These are phyloP conservation scores for Drosophila aldrichi DNA, from an alignment of 2,888 invertebrate genomes.

Conservation along the genomic window DNA sequence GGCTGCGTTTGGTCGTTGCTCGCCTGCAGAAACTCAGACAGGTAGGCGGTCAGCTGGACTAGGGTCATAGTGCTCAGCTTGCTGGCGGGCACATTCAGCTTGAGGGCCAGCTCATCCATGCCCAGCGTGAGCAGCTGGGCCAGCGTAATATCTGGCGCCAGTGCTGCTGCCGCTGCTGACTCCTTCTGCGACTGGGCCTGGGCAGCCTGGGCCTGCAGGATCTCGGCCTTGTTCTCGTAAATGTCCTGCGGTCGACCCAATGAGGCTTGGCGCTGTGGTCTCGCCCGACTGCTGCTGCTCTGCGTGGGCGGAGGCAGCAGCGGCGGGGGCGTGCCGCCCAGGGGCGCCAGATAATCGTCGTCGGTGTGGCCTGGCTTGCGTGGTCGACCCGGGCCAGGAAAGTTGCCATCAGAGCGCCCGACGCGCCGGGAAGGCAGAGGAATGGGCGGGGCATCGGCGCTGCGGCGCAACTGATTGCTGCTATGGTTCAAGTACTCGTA, in stretches of 20 bases:
- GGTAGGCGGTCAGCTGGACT: slow-evolving; percentile 93
- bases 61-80: slow-evolving; percentile 94
- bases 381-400: slow-evolving; percentile 86
- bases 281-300: slow-evolving; percentile 66
- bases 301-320: slow-evolving; percentile 86
- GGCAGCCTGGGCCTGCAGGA: slow-evolving; percentile 74
- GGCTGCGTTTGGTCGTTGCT: slow-evolving; percentile 85
- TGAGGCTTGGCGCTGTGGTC: slow-evolving; percentile 78
- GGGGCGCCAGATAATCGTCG: slow-evolving; percentile 90
- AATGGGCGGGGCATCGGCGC: slow-evolving; percentile 86
- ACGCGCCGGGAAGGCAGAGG: slow-evolving; percentile 87
- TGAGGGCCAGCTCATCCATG: slow-evolving; percentile 91
- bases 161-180: slow-evolving; percentile 27
- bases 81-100: slow-evolving; percentile 91
- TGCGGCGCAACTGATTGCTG: slow-evolving; percentile 49
- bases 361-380: slow-evolving; percentile 87
- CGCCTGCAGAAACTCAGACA: slow-evolving; percentile 87
- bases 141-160: slow-evolving; percentile 90
- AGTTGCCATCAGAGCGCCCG: slow-evolving; percentile 86
- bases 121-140: slow-evolving; percentile 93
- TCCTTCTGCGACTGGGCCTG: slow-evolving; percentile 47
- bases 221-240: slow-evolving; percentile 84
- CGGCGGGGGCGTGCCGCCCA: slow-evolving; percentile 84
- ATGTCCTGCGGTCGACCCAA: slow-evolving; percentile 77
- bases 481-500: slow-evolving; percentile 82